Conservation (phyloP, 2,797 vertebrate species). For the Euthynnus affinis region DNA sequence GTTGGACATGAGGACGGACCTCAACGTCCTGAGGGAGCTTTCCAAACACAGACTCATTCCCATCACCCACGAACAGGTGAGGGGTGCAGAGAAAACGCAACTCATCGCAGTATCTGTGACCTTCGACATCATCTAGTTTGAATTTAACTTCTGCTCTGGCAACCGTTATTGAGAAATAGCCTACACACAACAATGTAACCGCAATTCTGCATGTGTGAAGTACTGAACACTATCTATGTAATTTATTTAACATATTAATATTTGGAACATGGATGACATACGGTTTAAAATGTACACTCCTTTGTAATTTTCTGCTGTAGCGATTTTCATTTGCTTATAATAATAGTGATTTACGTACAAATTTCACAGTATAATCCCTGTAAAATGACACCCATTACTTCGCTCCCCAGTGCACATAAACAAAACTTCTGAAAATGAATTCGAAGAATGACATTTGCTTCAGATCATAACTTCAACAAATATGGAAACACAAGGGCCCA, state of each 20-base stretch:
- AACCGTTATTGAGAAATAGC: background rate
- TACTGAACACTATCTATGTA: background rate
- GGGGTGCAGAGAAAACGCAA: constrained; percentile 1
- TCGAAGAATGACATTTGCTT: constrained; percentile 49
- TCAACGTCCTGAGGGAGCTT: constrained; percentile 93
- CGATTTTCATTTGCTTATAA: constrained; percentile 36
- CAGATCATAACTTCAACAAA: constrained; percentile 67
- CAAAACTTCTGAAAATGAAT: constrained; percentile 56
- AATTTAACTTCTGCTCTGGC: constrained; percentile 19
- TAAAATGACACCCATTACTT: constrained; percentile 46
- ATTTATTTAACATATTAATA: background rate
- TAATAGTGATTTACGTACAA: constrained; percentile 26
- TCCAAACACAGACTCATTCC: constrained; percentile 96
- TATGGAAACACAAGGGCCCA: constrained; percentile 49
- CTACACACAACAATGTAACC: background rate
- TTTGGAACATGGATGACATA: constrained; percentile 4
- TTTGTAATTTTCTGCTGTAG: constrained; percentile 43
- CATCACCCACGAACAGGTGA: constrained; percentile 96
- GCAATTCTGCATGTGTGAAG: constrained; percentile 4
- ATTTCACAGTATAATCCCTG: constrained; percentile 25
- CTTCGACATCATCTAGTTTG: constrained; percentile 3
- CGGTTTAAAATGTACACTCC: constrained; percentile 23
- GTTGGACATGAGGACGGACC: constrained; percentile 95
- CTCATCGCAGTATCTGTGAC: background rate
- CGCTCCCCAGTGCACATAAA: constrained; percentile 41